Evolutionary conservation across 2,797 vertebrate genomes (phyloP).

Genomic region (Pachyuromys duprasi): DNA sequence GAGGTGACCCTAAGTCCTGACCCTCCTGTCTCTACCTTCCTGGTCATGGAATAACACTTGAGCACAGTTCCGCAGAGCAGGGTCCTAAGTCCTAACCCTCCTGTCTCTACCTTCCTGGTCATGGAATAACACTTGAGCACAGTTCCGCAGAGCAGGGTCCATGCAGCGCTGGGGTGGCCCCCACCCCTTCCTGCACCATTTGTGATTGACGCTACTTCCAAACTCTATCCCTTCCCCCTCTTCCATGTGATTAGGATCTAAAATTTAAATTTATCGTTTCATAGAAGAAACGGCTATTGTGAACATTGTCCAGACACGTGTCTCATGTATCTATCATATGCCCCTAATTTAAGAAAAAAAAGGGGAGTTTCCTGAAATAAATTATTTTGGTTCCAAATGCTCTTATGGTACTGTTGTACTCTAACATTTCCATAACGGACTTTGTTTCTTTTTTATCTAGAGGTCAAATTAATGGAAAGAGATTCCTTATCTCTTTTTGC

Average conservation of each 20-base stretch:
- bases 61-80: not conserved
- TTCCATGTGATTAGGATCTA: not conserved
- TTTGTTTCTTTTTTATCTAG: not conserved
- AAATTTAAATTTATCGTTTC: not conserved
- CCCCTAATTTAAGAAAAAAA: not conserved
- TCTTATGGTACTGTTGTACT: not conserved
- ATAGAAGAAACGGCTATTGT: not conserved
- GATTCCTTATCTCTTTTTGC: not conserved
- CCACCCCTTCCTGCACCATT: not conserved
- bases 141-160: not conserved
- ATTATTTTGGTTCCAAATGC: not conserved
- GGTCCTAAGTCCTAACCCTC: too few relatives aligned
- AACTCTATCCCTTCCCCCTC: not conserved
- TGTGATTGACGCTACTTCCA: not conserved
- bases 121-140: not conserved
- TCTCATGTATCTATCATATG: not conserved
- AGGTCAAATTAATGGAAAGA: not conserved
- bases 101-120: not conserved
- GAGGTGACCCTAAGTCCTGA: not conserved
- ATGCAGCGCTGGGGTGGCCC: not conserved
- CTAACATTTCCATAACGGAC: not conserved
- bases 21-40: not conserved
- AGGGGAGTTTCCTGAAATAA: not conserved
- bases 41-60: not conserved
- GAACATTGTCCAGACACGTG: not conserved